These are phyloP conservation scores for Ennomos erosarius DNA, from an alignment of 2,888 invertebrate genomes.

Conservation along the genomic window DNA sequence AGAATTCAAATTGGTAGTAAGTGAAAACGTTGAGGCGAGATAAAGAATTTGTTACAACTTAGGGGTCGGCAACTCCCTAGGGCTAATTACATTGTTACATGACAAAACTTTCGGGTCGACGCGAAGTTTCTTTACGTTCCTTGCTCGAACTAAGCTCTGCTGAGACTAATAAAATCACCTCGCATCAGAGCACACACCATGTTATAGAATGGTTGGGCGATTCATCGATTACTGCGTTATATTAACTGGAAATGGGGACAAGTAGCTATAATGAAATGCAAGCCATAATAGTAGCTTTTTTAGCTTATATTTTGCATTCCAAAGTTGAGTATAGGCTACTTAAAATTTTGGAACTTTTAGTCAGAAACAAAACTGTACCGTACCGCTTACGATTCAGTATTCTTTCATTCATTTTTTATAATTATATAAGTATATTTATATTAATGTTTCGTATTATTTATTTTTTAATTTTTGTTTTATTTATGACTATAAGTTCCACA, in stretches of 20 bases:
- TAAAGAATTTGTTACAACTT: constrained; percentile 78
- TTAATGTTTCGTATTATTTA: too few relatives aligned
- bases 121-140: constrained; percentile 76
- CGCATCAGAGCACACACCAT: constrained; percentile 65
- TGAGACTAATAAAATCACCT: constrained; percentile 72
- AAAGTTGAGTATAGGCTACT: too few relatives aligned
- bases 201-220: constrained; percentile 57
- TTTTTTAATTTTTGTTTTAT: too few relatives aligned
- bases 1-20: constrained; percentile 67
- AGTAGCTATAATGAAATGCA: constrained; percentile 23
- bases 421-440: too few relatives aligned
- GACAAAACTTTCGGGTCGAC: constrained; percentile 79
- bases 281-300: constrained; percentile 8
- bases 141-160: constrained; percentile 63
- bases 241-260: constrained; percentile 26
- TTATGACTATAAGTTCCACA: too few relatives aligned
- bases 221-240: constrained; percentile 41
- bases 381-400: too few relatives aligned
- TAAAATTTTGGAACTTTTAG: too few relatives aligned
- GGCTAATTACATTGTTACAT: constrained; percentile 83
- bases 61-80: constrained; percentile 65
- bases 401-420: too few relatives aligned
- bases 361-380: too few relatives aligned
- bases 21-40: constrained; percentile 71
- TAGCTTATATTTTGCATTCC: constrained; percentile 8